phyloP scores from a whole-genome alignment of 2,113 vertebrate species.

The Oryzias celebensis region DNA sequence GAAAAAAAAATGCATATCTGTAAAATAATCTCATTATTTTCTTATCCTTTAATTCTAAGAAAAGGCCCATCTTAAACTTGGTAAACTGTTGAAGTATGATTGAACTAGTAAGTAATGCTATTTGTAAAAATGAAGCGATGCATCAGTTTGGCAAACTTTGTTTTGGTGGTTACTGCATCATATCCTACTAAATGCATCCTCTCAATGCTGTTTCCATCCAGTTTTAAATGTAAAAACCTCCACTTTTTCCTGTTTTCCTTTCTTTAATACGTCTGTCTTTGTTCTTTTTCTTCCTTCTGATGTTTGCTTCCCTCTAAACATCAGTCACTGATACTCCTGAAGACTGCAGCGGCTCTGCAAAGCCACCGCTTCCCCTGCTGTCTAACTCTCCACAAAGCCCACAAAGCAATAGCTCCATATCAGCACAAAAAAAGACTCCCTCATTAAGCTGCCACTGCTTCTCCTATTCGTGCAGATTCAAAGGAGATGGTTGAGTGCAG shows the following conservation, averaged over 20 bases:
- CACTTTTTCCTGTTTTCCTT: neutral
- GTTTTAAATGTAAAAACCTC: neutral
- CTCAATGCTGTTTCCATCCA: neutral
- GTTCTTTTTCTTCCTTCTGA: neutral
- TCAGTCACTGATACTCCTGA: slow-evolving; percentile 38
- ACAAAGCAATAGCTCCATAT: neutral
- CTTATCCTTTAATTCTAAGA: no score
- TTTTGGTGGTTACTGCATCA: no score
- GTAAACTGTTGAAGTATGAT: no score
- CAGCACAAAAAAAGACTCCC: neutral
- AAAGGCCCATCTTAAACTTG: no score
- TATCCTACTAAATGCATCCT: no score
- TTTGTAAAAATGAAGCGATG: no score
- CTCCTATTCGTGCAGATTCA: neutral
- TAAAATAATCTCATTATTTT: no score
- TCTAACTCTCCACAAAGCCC: neutral
- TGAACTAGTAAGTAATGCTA: no score
- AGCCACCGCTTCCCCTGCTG: neutral
- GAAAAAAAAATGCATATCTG: no score
- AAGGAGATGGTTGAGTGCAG: neutral
- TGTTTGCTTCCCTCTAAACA: neutral
- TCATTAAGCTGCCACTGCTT: neutral
- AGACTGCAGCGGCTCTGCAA: slow-evolving; percentile 22
- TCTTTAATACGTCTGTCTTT: neutral
- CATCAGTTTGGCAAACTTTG: no score